Evolutionary conservation across 2,113 vertebrate genomes (phyloP).

Genomic region (Orthonyx spaldingii): DNA sequence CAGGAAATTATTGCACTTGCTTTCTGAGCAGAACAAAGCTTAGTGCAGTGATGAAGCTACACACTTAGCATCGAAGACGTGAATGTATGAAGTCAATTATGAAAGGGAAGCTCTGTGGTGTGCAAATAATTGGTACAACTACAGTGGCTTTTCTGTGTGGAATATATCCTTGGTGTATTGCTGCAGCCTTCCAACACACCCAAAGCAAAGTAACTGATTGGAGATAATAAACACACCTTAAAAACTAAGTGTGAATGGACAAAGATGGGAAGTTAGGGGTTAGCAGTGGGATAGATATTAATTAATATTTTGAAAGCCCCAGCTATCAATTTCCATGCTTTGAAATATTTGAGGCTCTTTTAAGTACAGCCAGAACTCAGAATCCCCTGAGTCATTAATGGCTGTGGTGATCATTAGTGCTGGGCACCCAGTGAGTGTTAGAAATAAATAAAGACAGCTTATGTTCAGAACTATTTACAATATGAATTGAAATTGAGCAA

Average conservation of each 20-base stretch:
- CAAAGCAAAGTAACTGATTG: neutral
- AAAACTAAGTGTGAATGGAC: neutral
- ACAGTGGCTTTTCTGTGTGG: neutral
- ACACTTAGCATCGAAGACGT: neutral
- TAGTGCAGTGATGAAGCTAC: slow-evolving; percentile 16
- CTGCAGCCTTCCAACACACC: neutral
- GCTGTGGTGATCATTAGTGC: slow-evolving; percentile 14
- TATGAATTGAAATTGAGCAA: neutral
- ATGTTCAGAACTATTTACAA: neutral
- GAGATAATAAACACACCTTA: neutral
- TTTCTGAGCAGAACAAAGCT: slow-evolving; percentile 36
- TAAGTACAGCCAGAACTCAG: neutral
- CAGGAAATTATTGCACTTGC: slow-evolving; percentile 29
- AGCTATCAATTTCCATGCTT: neutral
- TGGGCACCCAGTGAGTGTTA: neutral
- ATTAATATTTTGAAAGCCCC: slow-evolving; percentile 7
- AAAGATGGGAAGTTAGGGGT: neutral
- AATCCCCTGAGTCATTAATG: neutral
- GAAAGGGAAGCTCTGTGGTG: slow-evolving; percentile 30
- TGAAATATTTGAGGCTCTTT: slow-evolving; percentile 4
- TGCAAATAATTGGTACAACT: neutral
- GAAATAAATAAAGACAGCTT: neutral
- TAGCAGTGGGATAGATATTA: slow-evolving; percentile 11
- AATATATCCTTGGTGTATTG: neutral
- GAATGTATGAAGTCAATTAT: slow-evolving; percentile 52